Base-by-base conservation (phyloP, 2,113 vertebrate genomes). In the Hepsetus odoe region DNA sequence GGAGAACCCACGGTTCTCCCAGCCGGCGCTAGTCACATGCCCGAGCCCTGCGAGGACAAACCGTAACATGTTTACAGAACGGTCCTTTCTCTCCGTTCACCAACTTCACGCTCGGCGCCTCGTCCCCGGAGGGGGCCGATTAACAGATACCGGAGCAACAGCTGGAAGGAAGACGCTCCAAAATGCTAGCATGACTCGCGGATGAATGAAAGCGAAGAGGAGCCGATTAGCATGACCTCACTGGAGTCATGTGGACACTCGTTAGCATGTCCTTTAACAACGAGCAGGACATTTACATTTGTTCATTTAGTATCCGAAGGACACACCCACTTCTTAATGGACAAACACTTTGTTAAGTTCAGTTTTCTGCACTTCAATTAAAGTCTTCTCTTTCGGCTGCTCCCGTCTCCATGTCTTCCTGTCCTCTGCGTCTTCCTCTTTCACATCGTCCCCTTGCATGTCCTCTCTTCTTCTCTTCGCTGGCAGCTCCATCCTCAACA, bases 1-100 rank as follows among this genome's bases (percentile, higher is more conserved):
- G 61, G 55, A 59, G 66, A 74, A 40, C 51, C 38, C 72, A 46
- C 67, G 44, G 72, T 64, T 64, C 71, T 58, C 12, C 70, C 53
- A 18, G 67, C 9, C 11, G n/a, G 16, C 68, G 42, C 35, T 4
- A 62, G 76, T 85, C 78, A 77, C 81, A 81, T 44, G 66, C 74
- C 59, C 61, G 30, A 32, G 12, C n/a, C 28, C 62, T 73, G 66
- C 16, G 56, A 78, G 58, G 30, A 40, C 71, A 68, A 77, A 80
- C 49, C 46, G 62, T 32, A 32, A 72, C 58, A 73, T 68, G 61
- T 79, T 72, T 76, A 72, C 78, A 33, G 53, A 73, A 53, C 49
- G 33, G 10, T 16, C 58, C 70, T 73, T n/a, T 66, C 66, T 61
- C 18, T 12, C 38, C 64, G 35, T 66, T 35, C 30, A 73, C 74